phyloP scores from a whole-genome alignment of 2,888 invertebrate species.

The Muschampia staudingeri region DNA sequence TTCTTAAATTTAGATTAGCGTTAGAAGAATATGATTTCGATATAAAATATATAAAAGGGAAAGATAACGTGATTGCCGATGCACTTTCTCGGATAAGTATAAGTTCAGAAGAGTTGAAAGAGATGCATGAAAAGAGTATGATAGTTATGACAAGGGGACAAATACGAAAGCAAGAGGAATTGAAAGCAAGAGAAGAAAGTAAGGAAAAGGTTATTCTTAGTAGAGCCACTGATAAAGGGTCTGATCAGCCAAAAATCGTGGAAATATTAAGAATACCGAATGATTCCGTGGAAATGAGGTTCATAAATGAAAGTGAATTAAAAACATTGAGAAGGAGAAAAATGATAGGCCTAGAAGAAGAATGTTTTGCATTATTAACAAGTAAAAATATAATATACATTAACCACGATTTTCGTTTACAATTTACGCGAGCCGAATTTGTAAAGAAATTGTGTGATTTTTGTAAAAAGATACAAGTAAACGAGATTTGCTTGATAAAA shows the following conservation, averaged over 20 bases:
- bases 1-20: slow-evolving; percentile 16
- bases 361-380: too few relatives aligned
- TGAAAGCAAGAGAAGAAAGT: not conserved
- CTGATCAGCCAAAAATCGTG: slow-evolving; percentile 57
- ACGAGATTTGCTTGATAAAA: slow-evolving; percentile 56
- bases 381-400: slow-evolving; percentile 57
- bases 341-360: too few relatives aligned
- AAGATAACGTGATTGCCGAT: slow-evolving; percentile 3
- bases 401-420: slow-evolving; percentile 57
- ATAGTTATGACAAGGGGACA: slow-evolving; percentile 10
- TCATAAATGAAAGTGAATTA: slow-evolving; percentile 43
- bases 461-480: slow-evolving; percentile 51
- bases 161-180: not conserved
- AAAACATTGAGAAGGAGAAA: slow-evolving; percentile 21
- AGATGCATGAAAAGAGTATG: not conserved
- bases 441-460: slow-evolving; percentile 55
- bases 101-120: slow-evolving; percentile 2
- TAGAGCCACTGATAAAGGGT: too few relatives aligned
- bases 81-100: not conserved
- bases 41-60: slow-evolving; percentile 20
- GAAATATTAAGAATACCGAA: slow-evolving; percentile 59
- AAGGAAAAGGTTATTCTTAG: not conserved
- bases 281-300: slow-evolving; percentile 53
- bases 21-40: slow-evolving; percentile 8
- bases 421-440: slow-evolving; percentile 63